Evolutionary conservation across 2,888 invertebrate genomes (phyloP).

Genomic region (Diadromus collaris): DNA sequence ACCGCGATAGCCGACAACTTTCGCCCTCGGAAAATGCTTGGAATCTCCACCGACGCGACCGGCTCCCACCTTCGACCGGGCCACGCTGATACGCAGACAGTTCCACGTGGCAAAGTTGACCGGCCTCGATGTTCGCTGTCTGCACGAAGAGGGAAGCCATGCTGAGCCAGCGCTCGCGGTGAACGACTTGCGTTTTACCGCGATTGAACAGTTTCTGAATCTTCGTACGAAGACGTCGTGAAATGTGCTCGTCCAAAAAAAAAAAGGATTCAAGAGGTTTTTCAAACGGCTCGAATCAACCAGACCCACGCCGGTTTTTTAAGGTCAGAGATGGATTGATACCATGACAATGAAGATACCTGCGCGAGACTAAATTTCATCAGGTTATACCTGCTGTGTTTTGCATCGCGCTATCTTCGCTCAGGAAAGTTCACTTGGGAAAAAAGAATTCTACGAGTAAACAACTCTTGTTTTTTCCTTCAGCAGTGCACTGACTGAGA

Average conservation of each 20-base stretch:
- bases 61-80: conserved; percentile 4
- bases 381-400: no score
- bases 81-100: neutral
- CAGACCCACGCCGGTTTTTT: neutral
- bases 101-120: conserved; percentile 1
- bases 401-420: no score
- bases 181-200: neutral
- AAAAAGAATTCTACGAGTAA: no score
- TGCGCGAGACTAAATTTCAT: no score
- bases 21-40: conserved; percentile 46
- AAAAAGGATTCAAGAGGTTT: neutral
- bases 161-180: neutral
- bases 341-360: no score
- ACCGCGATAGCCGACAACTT: conserved; percentile 44
- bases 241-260: neutral
- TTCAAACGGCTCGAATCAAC: neutral
- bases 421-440: no score
- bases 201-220: neutral
- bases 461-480: no score
- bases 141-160: neutral
- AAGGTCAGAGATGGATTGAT: no score
- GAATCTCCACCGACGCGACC: conserved; percentile 32
- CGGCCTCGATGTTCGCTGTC: neutral
- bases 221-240: neutral
- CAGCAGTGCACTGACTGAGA: no score